A percentile compares a stretch with the other conserved stretches of the same genome.
These are phyloP conservation scores for Zaprionus inermis DNA, from an alignment of 1,140 invertebrate species.

Conservation along the genomic window DNA sequence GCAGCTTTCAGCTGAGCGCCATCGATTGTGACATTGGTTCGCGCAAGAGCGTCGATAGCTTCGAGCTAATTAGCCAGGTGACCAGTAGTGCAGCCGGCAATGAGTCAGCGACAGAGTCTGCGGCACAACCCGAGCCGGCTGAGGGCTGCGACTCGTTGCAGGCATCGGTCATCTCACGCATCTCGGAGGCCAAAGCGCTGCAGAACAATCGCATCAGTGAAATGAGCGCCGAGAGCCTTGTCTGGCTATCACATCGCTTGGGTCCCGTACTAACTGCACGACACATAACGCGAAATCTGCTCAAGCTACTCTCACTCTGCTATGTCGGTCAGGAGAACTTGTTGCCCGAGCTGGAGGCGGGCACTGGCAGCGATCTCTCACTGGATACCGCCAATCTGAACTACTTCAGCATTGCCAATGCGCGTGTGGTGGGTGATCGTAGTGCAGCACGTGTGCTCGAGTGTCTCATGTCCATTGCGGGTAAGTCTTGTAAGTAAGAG, in stretches of 20 bases:
- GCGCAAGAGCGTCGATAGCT: conserved; percentile 85
- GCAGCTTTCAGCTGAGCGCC: conserved; percentile 85
- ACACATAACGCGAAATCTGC: conserved; percentile 94
- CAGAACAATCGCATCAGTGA: conserved; percentile 90
- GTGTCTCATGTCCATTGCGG: conserved; percentile 92
- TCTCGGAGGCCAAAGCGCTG: conserved; percentile 79
- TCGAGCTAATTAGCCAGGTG: conserved; percentile 74
- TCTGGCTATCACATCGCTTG: conserved; percentile 96
- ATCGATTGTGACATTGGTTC: conserved; percentile 87
- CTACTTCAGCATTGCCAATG: conserved; percentile 86
- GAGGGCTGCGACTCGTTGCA: conserved; percentile 71
- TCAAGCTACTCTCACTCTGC: conserved; percentile 96
- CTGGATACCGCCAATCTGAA: conserved; percentile 84
- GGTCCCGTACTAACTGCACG: conserved; percentile 97
- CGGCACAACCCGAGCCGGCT: not conserved
- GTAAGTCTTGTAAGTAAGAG: conserved; percentile 67
- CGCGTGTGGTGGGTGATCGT: conserved; percentile 90
- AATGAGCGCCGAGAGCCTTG: conserved; percentile 94
- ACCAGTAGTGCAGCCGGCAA: conserved; percentile 43
- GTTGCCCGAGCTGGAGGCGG: conserved; percentile 76
- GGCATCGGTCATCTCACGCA: conserved; percentile 74
- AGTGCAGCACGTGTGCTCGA: conserved; percentile 94
- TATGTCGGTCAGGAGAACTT: conserved; percentile 95
- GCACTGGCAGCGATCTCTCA: conserved; percentile 55
- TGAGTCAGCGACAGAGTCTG: conserved; percentile 30